Evolutionary conservation across 1,140 invertebrate species (phyloP), one percentile per base, ranked within the genome.

Genomic region (Venustaconcha ellipsiformis): DNA sequence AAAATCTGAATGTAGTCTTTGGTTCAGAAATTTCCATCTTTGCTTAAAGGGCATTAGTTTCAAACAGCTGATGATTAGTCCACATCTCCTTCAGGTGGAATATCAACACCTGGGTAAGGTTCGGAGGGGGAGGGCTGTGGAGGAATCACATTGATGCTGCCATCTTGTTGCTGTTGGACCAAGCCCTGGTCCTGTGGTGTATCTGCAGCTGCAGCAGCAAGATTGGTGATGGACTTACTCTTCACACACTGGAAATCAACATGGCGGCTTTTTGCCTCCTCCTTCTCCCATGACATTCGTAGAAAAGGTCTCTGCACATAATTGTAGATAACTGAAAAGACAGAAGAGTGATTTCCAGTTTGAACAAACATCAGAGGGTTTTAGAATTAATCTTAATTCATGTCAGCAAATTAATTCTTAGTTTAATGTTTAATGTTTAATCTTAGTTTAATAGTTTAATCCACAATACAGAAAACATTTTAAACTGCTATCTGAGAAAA

Each of bases 251-350:
- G 93, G 89, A 99, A 99, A 90, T 99, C 99, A 0, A 99, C 99
- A 90, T 99, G 99, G 12, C 99, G 93, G 88, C 96, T 98, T 86
- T 99, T 99, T 0, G 97, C 97, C 88, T 99, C 99, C 87, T 99
- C 98, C 83, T 99, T 99, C 88, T 99, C 99, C 99, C 99, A 99
- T 0, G 97, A 99, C 96, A 99, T 99, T 83, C 98, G 96, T 64
- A 99, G 96, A 88, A 99, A 99, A 0, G 99, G 98, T n/a, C 99
- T 92, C 88, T 99, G 99, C 0, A 99, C 98, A 89, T 99, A 99
- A 90, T 99, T 99, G 91, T 99, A 99, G 78, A 99, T 98, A 1
- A 99, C 98, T 92, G 85, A 37, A 83, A 84, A 71, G 26, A 48
- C 37, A 48, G 37, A 6, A 0, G 8, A 48, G 37, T 48, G 4